Evolutionary conservation across 1,140 invertebrate species (phyloP).

Genomic region (Ips nitidus): DNA sequence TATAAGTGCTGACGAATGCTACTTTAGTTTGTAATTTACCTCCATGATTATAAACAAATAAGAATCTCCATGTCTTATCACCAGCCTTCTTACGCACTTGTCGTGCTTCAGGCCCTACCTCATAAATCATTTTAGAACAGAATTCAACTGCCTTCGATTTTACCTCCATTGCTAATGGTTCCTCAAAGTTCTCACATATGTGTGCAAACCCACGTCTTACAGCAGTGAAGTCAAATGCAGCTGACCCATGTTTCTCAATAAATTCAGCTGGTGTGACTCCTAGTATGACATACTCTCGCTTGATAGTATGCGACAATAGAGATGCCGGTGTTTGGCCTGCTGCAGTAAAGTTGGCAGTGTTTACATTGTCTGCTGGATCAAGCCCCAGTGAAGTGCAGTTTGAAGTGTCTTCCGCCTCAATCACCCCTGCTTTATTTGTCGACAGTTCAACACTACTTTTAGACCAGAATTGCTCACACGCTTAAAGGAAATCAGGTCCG

Average conservation of each 20-base stretch:
- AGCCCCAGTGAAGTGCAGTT: background rate
- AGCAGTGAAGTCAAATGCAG: background rate
- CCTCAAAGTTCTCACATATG: background rate
- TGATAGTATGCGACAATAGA: background rate
- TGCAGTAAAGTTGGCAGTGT: background rate
- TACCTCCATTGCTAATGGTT: background rate
- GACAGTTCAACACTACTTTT: too few species aligned
- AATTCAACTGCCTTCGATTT: conserved; percentile 4
- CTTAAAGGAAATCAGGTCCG: too few species aligned
- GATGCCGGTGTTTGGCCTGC: background rate
- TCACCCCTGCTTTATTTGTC: too few species aligned
- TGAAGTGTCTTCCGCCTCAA: background rate
- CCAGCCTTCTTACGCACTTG: background rate
- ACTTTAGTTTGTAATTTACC: background rate
- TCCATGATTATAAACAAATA: background rate
- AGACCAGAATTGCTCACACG: too few species aligned
- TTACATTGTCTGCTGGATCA: too few species aligned
- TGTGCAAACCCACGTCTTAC: background rate
- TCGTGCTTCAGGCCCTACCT: conserved; percentile 10
- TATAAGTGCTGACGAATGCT: background rate
- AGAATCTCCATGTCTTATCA: conserved; percentile 8
- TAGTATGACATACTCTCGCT: background rate
- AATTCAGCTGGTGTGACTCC: background rate
- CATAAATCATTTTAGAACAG: conserved; percentile 12
- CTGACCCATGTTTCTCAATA: background rate